phyloP scores from a whole-genome alignment of 2,888 invertebrate genomes.

The Coremacera marginata region DNA sequence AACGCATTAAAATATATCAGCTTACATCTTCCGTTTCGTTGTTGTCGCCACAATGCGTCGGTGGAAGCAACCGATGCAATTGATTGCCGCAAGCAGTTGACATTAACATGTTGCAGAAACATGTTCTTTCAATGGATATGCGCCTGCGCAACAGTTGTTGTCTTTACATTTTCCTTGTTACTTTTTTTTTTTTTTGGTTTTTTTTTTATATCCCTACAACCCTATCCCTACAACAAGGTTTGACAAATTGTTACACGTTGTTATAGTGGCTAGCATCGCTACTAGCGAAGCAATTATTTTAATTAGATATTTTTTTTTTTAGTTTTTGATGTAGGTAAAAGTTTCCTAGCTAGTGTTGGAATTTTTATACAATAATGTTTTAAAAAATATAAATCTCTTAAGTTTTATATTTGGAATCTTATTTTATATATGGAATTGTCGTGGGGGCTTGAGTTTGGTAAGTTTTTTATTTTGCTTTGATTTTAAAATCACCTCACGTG shows the following conservation, averaged over 20 bases:
- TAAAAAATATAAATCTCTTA: too few species aligned
- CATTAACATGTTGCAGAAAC: constrained; percentile 60
- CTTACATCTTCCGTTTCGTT: background rate
- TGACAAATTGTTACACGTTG: constrained; percentile 62
- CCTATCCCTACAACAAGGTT: constrained; percentile 36
- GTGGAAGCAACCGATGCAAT: constrained; percentile 52
- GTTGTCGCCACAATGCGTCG: background rate
- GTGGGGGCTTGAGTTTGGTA: background rate
- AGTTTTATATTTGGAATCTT: background rate
- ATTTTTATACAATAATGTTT: too few species aligned
- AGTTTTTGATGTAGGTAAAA: background rate
- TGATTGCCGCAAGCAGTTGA: constrained; percentile 61
- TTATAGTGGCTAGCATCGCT: constrained; percentile 39
- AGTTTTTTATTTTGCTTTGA: background rate
- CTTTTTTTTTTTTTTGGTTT: constrained; percentile 14
- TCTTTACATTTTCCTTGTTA: background rate
- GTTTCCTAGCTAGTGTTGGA: background rate
- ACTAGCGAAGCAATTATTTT: background rate
- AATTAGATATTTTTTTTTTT: too few species aligned
- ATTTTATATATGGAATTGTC: background rate
- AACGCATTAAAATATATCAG: constrained; percentile 48
- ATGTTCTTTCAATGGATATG: constrained; percentile 48
- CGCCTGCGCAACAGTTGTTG: constrained; percentile 37
- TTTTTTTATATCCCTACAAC: constrained; percentile 36
- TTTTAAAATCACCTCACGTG: constrained; percentile 1